phyloP scores from a whole-genome alignment of 2,113 vertebrate genomes.

The Pteropus alecto region DNA sequence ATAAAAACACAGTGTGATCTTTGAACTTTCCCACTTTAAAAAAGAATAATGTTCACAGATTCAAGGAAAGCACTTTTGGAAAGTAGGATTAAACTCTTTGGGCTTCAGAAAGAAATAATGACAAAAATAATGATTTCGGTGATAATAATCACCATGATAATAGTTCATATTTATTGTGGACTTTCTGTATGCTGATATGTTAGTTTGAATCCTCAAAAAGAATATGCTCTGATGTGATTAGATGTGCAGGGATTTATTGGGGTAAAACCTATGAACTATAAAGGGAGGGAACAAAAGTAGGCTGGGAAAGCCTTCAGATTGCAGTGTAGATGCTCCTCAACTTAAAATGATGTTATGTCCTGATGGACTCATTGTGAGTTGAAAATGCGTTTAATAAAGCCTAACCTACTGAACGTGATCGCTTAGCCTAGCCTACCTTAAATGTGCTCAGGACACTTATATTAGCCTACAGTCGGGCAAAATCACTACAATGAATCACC shows the following conservation, averaged over 20 bases:
- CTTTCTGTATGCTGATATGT: not conserved
- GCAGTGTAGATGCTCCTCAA: not conserved
- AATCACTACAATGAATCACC: not conserved
- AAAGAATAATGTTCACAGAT: not conserved
- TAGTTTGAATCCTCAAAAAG: not conserved
- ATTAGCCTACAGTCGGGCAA: not conserved
- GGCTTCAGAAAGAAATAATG: not conserved
- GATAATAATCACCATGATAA: not conserved
- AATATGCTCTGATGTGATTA: not conserved
- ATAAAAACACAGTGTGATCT: not conserved
- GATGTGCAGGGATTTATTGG: not conserved
- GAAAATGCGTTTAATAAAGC: not conserved
- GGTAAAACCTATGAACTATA: not conserved
- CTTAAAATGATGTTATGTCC: not conserved
- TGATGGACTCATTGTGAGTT: not conserved
- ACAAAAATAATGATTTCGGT: not conserved
- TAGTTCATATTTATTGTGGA: not conserved
- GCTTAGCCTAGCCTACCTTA: not conserved
- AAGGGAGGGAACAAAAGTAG: not conserved
- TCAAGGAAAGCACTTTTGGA: not conserved
- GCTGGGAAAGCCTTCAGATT: not conserved
- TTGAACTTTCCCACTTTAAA: not conserved
- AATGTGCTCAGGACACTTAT: not conserved
- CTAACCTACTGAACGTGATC: not conserved
- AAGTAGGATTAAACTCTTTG: not conserved